These are phyloP conservation scores for Rhinatrema bivittatum DNA, from an alignment of 2,797 vertebrate species.

Conservation along the genomic window DNA sequence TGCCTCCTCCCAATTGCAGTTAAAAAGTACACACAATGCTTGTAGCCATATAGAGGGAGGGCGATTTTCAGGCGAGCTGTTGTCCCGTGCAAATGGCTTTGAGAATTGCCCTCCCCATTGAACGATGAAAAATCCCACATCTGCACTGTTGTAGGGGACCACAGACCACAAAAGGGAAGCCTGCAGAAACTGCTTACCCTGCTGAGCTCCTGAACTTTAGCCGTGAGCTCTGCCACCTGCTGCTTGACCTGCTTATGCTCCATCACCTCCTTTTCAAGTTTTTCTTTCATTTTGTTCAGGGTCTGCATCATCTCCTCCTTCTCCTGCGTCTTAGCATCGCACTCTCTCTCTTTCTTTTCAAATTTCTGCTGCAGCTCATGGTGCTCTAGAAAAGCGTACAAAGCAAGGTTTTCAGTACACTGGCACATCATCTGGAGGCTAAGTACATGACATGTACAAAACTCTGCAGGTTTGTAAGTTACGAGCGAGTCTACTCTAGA, in stretches of 20 bases:
- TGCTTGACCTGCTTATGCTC: slow-evolving; percentile 93
- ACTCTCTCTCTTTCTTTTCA: slow-evolving; percentile 95
- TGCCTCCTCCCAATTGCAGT: too few species aligned
- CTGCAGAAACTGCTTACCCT: slow-evolving; percentile 46
- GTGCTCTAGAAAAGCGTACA: slow-evolving; percentile 66
- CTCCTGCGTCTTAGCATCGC: slow-evolving; percentile 94
- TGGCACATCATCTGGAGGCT: too few species aligned
- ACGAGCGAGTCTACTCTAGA: too few species aligned
- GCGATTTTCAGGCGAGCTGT: too few species aligned
- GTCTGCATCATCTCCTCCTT: slow-evolving; percentile 99
- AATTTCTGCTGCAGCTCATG: slow-evolving; percentile 89
- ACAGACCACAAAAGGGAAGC: fast-evolving
- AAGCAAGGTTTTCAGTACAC: neutral
- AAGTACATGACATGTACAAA: too few species aligned
- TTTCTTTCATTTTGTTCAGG: slow-evolving; percentile 98
- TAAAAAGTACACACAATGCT: too few species aligned
- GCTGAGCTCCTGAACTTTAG: slow-evolving; percentile 82
- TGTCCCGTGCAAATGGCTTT: too few species aligned
- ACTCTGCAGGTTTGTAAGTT: too few species aligned
- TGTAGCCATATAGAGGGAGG: too few species aligned
- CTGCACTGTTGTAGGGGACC: fast-evolving
- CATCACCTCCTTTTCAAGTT: slow-evolving; percentile 84
- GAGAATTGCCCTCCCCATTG: too few species aligned
- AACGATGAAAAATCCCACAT: neutral
- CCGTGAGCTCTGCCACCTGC: slow-evolving; percentile 80